Evolutionary conservation across 2,888 invertebrate genomes (phyloP).

Genomic region (Rutpela maculata): DNA sequence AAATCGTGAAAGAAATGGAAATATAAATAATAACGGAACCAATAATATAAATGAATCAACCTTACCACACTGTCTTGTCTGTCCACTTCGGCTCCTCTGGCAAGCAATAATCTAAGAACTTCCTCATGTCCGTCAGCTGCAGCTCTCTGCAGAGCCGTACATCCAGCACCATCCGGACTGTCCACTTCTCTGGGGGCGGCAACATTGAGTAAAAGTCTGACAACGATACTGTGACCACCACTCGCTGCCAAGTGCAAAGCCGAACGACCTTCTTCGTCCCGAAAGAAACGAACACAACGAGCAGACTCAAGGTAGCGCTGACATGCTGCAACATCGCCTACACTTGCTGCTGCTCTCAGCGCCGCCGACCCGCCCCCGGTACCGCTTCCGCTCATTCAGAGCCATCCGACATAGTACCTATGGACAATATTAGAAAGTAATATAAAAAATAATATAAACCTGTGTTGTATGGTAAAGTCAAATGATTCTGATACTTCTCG

Average conservation of each 20-base stretch:
- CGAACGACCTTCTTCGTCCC: slow-evolving; percentile 71
- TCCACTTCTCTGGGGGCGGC: slow-evolving; percentile 75
- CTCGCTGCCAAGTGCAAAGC: slow-evolving; percentile 72
- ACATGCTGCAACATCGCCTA: slow-evolving; percentile 71
- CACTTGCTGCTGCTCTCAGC: slow-evolving; percentile 66
- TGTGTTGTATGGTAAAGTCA: too few relatives aligned
- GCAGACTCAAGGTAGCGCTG: slow-evolving; percentile 67
- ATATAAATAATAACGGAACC: too few relatives aligned
- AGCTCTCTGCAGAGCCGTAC: slow-evolving; percentile 86
- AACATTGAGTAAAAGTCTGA: slow-evolving; percentile 70
- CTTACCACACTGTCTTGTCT: slow-evolving; percentile 85
- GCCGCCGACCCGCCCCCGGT: slow-evolving; percentile 64
- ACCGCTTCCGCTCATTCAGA: slow-evolving; percentile 70
- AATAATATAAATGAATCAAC: background rate
- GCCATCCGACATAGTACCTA: slow-evolving; percentile 72
- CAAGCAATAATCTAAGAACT: slow-evolving; percentile 82
- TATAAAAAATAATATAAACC: too few relatives aligned
- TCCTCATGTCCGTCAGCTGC: slow-evolving; percentile 89
- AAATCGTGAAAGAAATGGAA: too few relatives aligned
- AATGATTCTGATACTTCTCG: too few relatives aligned
- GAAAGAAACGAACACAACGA: slow-evolving; percentile 70
- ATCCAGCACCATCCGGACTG: slow-evolving; percentile 77
- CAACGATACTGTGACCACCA: slow-evolving; percentile 69
- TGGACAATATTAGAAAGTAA: background rate
- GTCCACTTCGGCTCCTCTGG: slow-evolving; percentile 82